Evolutionary conservation across 2,888 invertebrate species (phyloP), one percentile per base, ranked within the genome.

Genomic region (Gasteruption jaculator): DNA sequence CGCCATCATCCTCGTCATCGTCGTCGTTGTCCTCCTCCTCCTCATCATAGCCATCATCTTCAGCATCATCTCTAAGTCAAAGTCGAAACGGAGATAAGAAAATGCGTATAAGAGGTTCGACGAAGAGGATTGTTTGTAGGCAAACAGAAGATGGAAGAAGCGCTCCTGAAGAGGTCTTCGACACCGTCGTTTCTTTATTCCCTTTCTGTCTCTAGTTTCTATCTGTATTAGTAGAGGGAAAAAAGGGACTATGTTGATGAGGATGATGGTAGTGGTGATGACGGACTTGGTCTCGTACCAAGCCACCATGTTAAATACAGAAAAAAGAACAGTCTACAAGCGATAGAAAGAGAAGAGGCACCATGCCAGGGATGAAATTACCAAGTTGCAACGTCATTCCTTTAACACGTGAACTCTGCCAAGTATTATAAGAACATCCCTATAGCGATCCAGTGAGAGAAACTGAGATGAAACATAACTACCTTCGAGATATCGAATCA

Each of bases 381-480:
- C 60, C 60, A 63, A 64, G 61, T 53, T 63, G 63, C 66, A 64
- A 66, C n/a, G 65, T 65, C 65, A 66, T 54, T 53, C 52, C 50
- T 48, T 56, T 48, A 62, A 60, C 58, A 50, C 53, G 52, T 54
- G 52, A 53, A 45, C 49, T 43, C 49, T 45, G 43, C 48, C n/a
- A 29, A 45, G 45, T 53, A 56, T 56, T 57, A 58, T 54, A 58
- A 57, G 54, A 56, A 58, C 53, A 51, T 57, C 50, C 52, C 32
- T n/a, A n/a, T n/a, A n/a, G n/a, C n/a, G n/a, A n/a, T n/a, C n/a
- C n/a, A n/a, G n/a, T n/a, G 41, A 37, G 42, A 48, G 49, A 49
- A 54, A 48, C 42, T 46, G 45, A 47, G 38, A n/a, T n/a, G n/a
- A n/a, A n/a, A n/a, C n/a, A n/a, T n/a, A n/a, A n/a, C n/a, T n/a